Conservation (phyloP, 2,113 vertebrate species). For the Amazona vittata region DNA sequence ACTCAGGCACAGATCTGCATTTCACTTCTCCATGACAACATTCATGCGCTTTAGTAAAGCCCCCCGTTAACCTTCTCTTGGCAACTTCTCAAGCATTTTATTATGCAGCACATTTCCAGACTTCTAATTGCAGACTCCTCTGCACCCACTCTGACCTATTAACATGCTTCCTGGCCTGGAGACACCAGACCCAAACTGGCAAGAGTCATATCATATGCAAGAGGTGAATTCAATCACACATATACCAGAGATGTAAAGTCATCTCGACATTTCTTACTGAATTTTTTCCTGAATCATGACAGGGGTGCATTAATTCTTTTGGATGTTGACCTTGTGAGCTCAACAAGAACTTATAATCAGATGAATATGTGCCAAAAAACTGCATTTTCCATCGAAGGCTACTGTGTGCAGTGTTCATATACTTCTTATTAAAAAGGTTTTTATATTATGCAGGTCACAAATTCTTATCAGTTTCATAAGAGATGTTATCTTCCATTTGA, state of each 20-base stretch:
- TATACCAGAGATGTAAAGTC: background rate
- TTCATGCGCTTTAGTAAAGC: background rate
- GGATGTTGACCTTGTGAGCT: background rate
- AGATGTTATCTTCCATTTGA: background rate
- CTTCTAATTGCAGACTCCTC: background rate
- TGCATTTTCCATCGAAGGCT: background rate
- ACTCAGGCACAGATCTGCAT: background rate
- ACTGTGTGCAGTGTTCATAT: background rate
- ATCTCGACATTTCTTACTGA: background rate
- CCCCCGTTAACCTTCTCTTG: background rate
- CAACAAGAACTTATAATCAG: background rate
- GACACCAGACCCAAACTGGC: background rate
- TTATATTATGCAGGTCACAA: background rate
- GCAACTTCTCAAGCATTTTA: background rate
- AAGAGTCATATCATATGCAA: background rate
- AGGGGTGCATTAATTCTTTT: background rate
- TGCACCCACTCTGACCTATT: background rate
- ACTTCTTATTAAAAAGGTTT: background rate
- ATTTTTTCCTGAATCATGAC: background rate
- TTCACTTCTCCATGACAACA: background rate
- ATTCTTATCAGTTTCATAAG: background rate
- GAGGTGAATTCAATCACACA: background rate
- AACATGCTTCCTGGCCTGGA: background rate
- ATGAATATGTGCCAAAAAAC: background rate
- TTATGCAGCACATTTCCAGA: background rate